Base-by-base conservation (phyloP, 2,797 vertebrate species). In the Sebastes nivosus region DNA sequence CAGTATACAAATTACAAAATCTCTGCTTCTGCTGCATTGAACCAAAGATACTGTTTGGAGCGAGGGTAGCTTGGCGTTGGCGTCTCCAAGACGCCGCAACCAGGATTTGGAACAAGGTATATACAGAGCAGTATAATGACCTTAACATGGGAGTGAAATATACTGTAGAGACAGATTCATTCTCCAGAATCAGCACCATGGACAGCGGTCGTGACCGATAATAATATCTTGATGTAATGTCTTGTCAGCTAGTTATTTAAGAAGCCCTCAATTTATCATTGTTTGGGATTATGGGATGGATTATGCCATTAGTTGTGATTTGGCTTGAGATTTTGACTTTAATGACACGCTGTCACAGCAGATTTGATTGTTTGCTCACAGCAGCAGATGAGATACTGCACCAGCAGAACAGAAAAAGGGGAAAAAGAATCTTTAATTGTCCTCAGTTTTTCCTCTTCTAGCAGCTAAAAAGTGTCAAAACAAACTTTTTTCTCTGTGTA, bases 151-250 rank as follows among this genome's bases (percentile, higher is more conserved):
- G 25, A 52, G 4, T 11, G 13, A 25, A 24, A 32, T 24, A 46
- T 46, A 46, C 42, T 18, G 38, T 5, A 16, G 38, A 9, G 13
- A 4, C 16, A 67, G 24, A 60, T 65, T 12, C 29, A 52, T 27
- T 57, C 54, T 54, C 30, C 16, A 24, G 46, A 46, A 54, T 84
- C 75, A 79, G 72, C 52, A 75, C 50, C 75, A 75, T 9, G 70
- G 75, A 68, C 32, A 58, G 75, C 1, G 30, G 25, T 16, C 25
- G 0, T 4, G 16, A 11, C 63, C n/a, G 46, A 50, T 50, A 50
- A 50, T 50, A 20, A 50, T 13, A 32, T 1, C 30, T 69, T 10
- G 1, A 34, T 24, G 2, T 14, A 36, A 24, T 20, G 42, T 46
- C n/a, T 11, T 20, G 25, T 36, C 38, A 36, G 66, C 30, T 52